Evolutionary conservation across 2,797 vertebrate genomes (phyloP), one percentile per base, ranked within the genome.

Genomic region (Cercopithecus diana): DNA sequence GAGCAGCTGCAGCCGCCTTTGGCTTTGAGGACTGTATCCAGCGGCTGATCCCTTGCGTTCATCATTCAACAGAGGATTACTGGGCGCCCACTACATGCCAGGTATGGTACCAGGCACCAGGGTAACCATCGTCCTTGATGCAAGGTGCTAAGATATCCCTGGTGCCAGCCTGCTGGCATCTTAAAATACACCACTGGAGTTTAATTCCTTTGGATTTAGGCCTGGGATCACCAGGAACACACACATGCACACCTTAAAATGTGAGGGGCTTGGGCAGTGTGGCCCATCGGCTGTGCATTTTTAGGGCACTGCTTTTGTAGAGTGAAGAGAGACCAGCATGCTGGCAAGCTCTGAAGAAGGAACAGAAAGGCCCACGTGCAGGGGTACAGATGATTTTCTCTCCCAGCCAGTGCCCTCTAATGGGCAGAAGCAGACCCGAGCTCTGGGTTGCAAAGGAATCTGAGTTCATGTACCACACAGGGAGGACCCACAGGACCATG

Each of bases 361-460:
- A 17, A 24, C 1, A 1, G 14, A 5, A 17, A 30, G 50, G 1
- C 30, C 0, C 2, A 0, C 0, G 0, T 11, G 2, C 6, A 1
- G n/a, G 43, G 24, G 15, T 5, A 3, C 7, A 2, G 26, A 19
- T 0, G 52, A 3, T 14, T 4, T 15, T 30, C 17, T 14, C 52
- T 36, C 4, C 2, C 10, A 2, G 12, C 75, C 82, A 10, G 1
- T 0, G 12, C 12, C 58, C n/a, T 14, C 70, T 8, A 4, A 12
- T 0, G 26, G 33, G 43, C 1, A 43, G 77, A 13, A 48, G 50
- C 39, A 7, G 6, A 7, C 26, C 36, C 0, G 12, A 45, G 45
- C 4, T 3, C 57, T 36, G 45, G 55, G 11, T 19, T 8, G 12
- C 36, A 28, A 9, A 57, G 67, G 30, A 20, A 48, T 7, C n/a